phyloP scores from a whole-genome alignment of 1,140 invertebrate species.

The Drosophila azteca region DNA sequence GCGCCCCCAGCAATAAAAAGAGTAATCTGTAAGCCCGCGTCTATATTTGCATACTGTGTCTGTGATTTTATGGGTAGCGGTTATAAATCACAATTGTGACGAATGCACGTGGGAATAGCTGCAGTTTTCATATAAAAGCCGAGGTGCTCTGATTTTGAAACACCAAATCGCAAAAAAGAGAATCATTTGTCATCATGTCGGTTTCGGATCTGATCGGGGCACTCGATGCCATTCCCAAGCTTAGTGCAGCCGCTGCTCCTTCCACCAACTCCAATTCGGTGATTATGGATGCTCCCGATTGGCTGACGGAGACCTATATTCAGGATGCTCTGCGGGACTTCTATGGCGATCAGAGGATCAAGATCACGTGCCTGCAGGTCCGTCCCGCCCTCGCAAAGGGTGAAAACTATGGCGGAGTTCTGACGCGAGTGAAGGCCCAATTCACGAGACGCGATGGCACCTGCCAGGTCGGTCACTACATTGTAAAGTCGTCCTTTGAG shows the following conservation, averaged over 20 bases:
- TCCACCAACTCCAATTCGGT: slow-evolving; percentile 14
- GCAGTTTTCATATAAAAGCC: slow-evolving; percentile 52
- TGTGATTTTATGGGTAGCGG: not conserved
- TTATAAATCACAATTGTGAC: slow-evolving; percentile 56
- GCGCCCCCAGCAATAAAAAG: slow-evolving; percentile 21
- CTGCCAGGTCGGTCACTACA: slow-evolving; percentile 49
- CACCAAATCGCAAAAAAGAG: slow-evolving; percentile 29
- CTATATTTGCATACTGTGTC: slow-evolving; percentile 5
- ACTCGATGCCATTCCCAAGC: slow-evolving; percentile 56
- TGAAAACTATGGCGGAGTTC: slow-evolving; percentile 77
- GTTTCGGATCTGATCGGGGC: slow-evolving; percentile 67
- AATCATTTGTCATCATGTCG: slow-evolving; percentile 51
- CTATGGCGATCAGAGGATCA: slow-evolving; percentile 55
- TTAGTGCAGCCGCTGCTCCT: not conserved
- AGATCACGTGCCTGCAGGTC: slow-evolving; percentile 49
- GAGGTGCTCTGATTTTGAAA: not conserved
- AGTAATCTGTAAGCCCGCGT: slow-evolving; percentile 21
- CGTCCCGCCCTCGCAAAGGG: slow-evolving; percentile 73
- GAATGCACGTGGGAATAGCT: slow-evolving; percentile 21
- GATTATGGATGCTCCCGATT: slow-evolving; percentile 57
- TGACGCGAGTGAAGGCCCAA: slow-evolving; percentile 61
- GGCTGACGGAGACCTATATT: slow-evolving; percentile 68
- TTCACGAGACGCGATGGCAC: slow-evolving; percentile 44
- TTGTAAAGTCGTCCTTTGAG: slow-evolving; percentile 77
- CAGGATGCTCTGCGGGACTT: slow-evolving; percentile 54